Evolutionary conservation across 2,888 invertebrate species (phyloP), one percentile per base, ranked within the genome.

Genomic region (Pterostichus madidus): DNA sequence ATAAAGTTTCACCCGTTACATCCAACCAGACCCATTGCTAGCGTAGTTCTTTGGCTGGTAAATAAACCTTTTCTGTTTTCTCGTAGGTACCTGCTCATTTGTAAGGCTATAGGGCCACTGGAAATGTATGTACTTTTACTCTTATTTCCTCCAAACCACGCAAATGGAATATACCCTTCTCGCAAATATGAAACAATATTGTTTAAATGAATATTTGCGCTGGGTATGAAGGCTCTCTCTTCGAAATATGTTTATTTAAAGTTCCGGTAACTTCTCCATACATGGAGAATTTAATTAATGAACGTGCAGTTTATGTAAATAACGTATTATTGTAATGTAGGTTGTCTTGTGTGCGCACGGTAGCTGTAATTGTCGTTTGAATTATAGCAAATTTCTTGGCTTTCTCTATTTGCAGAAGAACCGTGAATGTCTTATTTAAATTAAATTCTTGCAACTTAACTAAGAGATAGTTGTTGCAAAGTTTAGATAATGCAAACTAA

Each of bases 181-280:
- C 3, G 35, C 35, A 35, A 39, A 39, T 39, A 39, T 39, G 39
- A 39, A 39, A 39, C 8, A 39, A 39, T 39, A 39, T 39, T 39
- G 39, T 39, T 39, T 39, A 39, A 39, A 39, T 39, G 39, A 8
- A 39, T 39, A 39, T 39, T 39, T 39, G 39, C 39, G 3, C 8
- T 39, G 39, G 39, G 39, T 7, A 39, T 49, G 5, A 49, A 49
- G 49, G 0, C 11, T 49, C 49, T 8, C 59, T 59, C 59, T 64
- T 64, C 64, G 64, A 64, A 64, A 49, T 64, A 64, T 64, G 64
- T 64, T 64, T 64, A 64, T 64, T 64, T 64, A 64, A 64, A 64
- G 64, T 64, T 64, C 64, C 64, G 64, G 32, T 32, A 64, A 35
- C 64, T 64, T 64, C 31, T 5, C 32, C 35, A 24, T 24, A 24